Conservation (phyloP, 2,888 invertebrate species). For the Dasypolia templi region DNA sequence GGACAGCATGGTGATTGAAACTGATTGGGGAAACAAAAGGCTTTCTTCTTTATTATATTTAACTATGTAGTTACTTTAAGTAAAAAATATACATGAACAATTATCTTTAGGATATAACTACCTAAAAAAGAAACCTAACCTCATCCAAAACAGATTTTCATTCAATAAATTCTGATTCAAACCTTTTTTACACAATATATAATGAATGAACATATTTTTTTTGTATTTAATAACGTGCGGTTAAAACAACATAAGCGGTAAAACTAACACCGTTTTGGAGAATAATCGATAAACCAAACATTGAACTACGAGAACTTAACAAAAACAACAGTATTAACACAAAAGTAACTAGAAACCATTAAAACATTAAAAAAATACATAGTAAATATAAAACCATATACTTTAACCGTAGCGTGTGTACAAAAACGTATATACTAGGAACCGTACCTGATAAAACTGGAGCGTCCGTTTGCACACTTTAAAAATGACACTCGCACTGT, state of each 20-base stretch:
- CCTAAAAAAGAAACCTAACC: conserved; percentile 32
- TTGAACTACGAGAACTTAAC: conserved; percentile 34
- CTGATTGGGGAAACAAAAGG: neutral
- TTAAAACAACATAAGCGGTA: conserved; percentile 43
- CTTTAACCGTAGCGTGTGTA: conserved; percentile 56
- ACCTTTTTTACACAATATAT: conserved; percentile 2
- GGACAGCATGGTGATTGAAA: conserved; percentile 17
- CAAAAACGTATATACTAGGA: conserved; percentile 33
- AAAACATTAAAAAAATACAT: conserved; percentile 7
- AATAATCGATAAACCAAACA: conserved; percentile 66
- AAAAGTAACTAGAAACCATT: conserved; percentile 16
- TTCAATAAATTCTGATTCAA: neutral
- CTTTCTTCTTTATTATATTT: neutral
- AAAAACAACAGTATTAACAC: conserved; percentile 27
- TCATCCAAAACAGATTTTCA: conserved; percentile 6
- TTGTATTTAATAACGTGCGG: conserved; percentile 11
- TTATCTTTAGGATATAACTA: no score
- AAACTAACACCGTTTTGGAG: conserved; percentile 57
- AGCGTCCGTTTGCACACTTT: conserved; percentile 47
- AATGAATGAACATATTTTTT: no score
- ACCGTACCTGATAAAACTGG: conserved; percentile 55
- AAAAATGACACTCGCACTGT: conserved; percentile 44
- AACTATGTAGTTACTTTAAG: neutral
- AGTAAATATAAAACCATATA: conserved; percentile 42
- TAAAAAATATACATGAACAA: neutral